These are phyloP conservation scores for Drosophila histrio DNA, from an alignment of 2,888 invertebrate genomes.

Conservation along the genomic window DNA sequence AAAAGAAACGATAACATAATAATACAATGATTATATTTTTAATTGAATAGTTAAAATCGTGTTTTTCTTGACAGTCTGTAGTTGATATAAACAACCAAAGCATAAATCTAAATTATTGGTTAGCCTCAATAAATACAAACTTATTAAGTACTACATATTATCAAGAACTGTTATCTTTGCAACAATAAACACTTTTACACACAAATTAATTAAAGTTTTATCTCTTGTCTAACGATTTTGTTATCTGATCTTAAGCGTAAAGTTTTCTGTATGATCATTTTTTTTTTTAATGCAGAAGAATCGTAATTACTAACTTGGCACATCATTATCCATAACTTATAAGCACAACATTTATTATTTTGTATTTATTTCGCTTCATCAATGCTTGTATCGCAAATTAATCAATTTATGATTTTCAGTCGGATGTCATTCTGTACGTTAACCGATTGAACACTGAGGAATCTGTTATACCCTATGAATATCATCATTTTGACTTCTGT, in stretches of 20 bases:
- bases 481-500: slow-evolving; percentile 99
- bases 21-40: too few relatives aligned
- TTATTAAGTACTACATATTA: too few relatives aligned
- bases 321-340: not conserved
- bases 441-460: slow-evolving; percentile 99
- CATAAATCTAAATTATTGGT: not conserved
- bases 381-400: not conserved
- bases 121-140: not conserved
- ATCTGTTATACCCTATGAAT: slow-evolving; percentile 99
- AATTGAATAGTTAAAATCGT: too few relatives aligned
- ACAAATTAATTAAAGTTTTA: not conserved
- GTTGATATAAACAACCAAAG: too few relatives aligned
- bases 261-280: not conserved
- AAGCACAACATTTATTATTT: not conserved
- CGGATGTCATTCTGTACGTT: slow-evolving; percentile 94
- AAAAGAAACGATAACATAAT: too few relatives aligned
- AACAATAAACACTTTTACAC: not conserved
- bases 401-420: slow-evolving; percentile 85
- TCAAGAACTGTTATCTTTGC: not conserved
- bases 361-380: too few relatives aligned
- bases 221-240: not conserved
- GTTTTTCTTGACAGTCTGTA: too few relatives aligned
- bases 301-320: not conserved
- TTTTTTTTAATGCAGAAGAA: not conserved
- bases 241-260: not conserved